These are phyloP conservation scores for Tachina grossa DNA, from an alignment of 2,888 invertebrate species.

Conservation along the genomic window DNA sequence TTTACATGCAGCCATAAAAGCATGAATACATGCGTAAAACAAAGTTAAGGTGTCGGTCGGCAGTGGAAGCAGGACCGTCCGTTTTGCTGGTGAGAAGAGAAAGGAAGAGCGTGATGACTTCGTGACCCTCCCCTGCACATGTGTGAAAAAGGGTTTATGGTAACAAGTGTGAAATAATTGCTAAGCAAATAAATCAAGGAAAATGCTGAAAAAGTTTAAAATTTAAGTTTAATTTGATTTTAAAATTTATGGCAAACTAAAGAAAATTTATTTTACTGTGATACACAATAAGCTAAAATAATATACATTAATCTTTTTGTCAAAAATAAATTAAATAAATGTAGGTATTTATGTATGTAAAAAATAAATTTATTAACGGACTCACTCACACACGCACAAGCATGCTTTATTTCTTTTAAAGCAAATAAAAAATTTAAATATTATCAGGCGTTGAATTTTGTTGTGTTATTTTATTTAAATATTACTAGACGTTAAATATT, in stretches of 20 bases:
- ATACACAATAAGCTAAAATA: slow-evolving; percentile 22
- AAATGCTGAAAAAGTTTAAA: slow-evolving; percentile 31
- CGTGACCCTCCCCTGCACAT: slow-evolving; percentile 1
- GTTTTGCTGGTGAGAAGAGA: background rate
- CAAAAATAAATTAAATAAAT: slow-evolving; percentile 57
- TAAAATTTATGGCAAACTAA: slow-evolving; percentile 57
- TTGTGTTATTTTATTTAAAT: background rate
- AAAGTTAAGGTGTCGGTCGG: slow-evolving; percentile 38
- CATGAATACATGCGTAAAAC: slow-evolving; percentile 42
- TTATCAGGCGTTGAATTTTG: background rate
- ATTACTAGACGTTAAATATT: background rate
- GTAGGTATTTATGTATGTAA: slow-evolving; percentile 9
- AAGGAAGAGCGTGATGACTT: slow-evolving; percentile 6
- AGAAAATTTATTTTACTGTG: slow-evolving; percentile 52
- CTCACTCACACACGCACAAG: background rate
- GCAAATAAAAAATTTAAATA: background rate
- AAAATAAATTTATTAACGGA: slow-evolving; percentile 26
- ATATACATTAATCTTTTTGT: background rate
- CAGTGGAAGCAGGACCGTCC: slow-evolving; percentile 9
- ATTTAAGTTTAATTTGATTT: slow-evolving; percentile 54
- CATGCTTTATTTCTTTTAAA: slow-evolving; percentile 16
- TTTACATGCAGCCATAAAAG: slow-evolving; percentile 7
- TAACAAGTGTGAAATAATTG: slow-evolving; percentile 62
- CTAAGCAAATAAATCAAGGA: slow-evolving; percentile 35
- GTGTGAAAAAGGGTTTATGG: slow-evolving; percentile 53